phyloP scores from a whole-genome alignment of 1,140 invertebrate species.

The Hypsibius dujardini region DNA sequence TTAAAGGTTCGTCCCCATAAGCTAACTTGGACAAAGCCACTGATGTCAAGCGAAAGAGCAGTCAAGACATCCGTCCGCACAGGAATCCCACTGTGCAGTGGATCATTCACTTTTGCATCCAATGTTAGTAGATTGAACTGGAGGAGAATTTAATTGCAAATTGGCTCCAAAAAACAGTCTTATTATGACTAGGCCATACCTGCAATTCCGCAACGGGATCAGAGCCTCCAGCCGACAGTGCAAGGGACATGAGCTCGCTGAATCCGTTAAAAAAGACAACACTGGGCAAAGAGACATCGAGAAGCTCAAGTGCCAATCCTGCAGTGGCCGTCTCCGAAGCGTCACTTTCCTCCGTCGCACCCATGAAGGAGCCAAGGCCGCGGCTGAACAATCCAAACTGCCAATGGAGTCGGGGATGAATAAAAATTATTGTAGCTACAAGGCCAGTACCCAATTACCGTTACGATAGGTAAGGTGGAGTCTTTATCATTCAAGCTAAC shows the following conservation, averaged over 20 bases:
- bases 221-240: neutral
- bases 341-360: slow-evolving; percentile 6
- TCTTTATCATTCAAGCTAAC: neutral
- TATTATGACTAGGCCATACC: neutral
- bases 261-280: slow-evolving; percentile 13
- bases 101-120: neutral
- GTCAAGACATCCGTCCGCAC: neutral
- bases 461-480: neutral
- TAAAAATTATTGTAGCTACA: slow-evolving; percentile 2
- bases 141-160: neutral
- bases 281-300: neutral
- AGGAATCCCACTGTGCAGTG: neutral
- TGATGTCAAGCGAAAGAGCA: neutral
- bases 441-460: neutral
- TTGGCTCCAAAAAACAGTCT: neutral
- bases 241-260: neutral
- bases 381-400: neutral
- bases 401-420: neutral
- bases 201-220: slow-evolving; percentile 14
- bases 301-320: neutral
- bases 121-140: slow-evolving; percentile 1
- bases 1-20: neutral
- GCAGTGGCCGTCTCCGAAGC: neutral
- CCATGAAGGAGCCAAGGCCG: neutral
- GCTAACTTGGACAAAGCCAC: neutral